Evolutionary conservation across 2,113 vertebrate genomes (phyloP).

Genomic region (Podarcis muralis): DNA sequence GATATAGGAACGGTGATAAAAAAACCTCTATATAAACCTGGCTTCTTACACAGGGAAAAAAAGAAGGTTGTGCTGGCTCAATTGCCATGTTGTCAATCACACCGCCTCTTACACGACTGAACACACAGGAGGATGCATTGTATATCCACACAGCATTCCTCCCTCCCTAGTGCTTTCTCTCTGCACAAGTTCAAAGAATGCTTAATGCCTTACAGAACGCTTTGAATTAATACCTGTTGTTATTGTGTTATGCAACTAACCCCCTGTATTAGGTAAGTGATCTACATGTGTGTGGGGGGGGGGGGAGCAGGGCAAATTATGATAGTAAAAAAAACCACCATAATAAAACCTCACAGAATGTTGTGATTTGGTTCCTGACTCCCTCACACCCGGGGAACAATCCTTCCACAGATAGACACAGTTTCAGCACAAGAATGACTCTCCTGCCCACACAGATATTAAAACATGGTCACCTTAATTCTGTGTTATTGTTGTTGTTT

Average conservation of each 20-base stretch:
- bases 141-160: conserved; percentile 2
- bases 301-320: conserved; percentile 24
- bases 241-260: conserved; percentile 31
- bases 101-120: background rate
- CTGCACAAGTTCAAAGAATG: background rate
- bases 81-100: conserved; percentile 24
- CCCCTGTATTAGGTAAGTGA: conserved; percentile 4
- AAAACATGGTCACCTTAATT: conserved; percentile 2
- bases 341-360: background rate
- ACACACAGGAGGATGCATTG: background rate
- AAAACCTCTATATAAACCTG: conserved; percentile 13
- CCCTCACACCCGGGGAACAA: conserved; percentile 42
- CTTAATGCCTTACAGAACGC: background rate
- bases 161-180: background rate
- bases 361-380: conserved; percentile 46
- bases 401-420: conserved; percentile 39
- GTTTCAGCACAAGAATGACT: background rate
- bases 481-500: background rate
- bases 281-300: background rate
- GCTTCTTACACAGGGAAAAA: background rate
- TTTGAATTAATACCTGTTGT: background rate
- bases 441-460: background rate
- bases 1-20: background rate
- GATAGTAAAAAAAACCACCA: conserved; percentile 5
- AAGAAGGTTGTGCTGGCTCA: conserved; percentile 1